Conservation (phyloP, 1,140 invertebrate genomes). For the Drosophila prosaltans region DNA sequence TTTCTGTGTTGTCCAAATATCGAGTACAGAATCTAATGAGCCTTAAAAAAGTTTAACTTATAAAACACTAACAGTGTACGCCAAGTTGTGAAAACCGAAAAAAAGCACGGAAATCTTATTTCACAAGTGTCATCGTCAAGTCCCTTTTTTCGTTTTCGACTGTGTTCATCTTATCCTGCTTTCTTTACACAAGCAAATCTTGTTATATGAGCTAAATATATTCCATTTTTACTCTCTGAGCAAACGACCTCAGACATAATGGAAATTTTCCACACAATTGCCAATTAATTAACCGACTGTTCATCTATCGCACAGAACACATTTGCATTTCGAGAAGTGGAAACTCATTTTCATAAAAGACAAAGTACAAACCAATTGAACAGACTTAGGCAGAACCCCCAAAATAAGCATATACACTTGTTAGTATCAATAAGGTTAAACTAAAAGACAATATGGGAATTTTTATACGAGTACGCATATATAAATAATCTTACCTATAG, state of each 20-base stretch:
- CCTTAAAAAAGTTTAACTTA: background rate
- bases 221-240: constrained; percentile 20
- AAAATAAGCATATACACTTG: background rate
- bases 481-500: constrained; percentile 86
- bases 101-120: background rate
- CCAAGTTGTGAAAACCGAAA: too few relatives aligned
- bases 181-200: background rate
- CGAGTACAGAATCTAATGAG: background rate
- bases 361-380: background rate
- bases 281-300: constrained; percentile 46
- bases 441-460: background rate
- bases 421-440: background rate
- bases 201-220: constrained; percentile 14
- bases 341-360: constrained; percentile 16
- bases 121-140: background rate
- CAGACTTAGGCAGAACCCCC: background rate
- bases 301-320: constrained; percentile 29
- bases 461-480: background rate
- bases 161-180: background rate
- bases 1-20: background rate
- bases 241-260: constrained; percentile 43
- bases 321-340: constrained; percentile 35
- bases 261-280: constrained; percentile 57
- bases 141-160: background rate
- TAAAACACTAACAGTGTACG: too few relatives aligned